These are phyloP conservation scores for Symphodus melops DNA, from an alignment of 2,113 vertebrate genomes.

Conservation along the genomic window DNA sequence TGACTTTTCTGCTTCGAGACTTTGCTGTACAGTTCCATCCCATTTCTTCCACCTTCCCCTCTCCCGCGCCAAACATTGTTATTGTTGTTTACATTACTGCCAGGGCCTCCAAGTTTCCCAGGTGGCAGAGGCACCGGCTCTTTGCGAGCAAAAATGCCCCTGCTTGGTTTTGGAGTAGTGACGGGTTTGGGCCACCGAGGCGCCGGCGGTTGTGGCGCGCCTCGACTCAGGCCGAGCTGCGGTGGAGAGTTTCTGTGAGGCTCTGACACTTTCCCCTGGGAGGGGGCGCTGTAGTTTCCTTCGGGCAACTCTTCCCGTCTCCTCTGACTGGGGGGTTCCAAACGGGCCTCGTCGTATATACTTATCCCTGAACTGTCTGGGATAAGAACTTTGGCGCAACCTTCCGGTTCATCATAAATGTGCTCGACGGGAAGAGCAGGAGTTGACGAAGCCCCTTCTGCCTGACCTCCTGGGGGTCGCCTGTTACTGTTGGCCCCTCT, in stretches of 20 bases:
- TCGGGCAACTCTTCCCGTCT: conserved; percentile 42
- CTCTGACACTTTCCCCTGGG: conserved; percentile 72
- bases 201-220: conserved; percentile 11
- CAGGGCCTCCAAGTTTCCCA: conserved; percentile 53
- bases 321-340: conserved; percentile 80
- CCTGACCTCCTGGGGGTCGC: conserved; percentile 48
- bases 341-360: conserved; percentile 87
- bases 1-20: conserved; percentile 81
- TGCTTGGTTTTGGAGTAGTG: conserved; percentile 88
- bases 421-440: conserved; percentile 77
- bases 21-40: conserved; percentile 85
- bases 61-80: conserved; percentile 77
- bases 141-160: conserved; percentile 70
- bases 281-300: conserved; percentile 32
- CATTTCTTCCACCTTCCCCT: conserved; percentile 17
- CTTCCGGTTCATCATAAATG: conserved; percentile 96
- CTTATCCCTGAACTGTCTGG: neutral
- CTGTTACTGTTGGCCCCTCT: conserved; percentile 30
- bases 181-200: conserved; percentile 83
- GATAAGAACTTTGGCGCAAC: conserved; percentile 65
- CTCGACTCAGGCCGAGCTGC: conserved; percentile 57
- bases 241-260: conserved; percentile 79
- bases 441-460: conserved; percentile 31
- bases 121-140: conserved; percentile 62
- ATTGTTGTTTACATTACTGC: conserved; percentile 80